These are phyloP conservation scores for Malurus melanocephalus DNA, from an alignment of 2,113 vertebrate species.

Conservation along the genomic window DNA sequence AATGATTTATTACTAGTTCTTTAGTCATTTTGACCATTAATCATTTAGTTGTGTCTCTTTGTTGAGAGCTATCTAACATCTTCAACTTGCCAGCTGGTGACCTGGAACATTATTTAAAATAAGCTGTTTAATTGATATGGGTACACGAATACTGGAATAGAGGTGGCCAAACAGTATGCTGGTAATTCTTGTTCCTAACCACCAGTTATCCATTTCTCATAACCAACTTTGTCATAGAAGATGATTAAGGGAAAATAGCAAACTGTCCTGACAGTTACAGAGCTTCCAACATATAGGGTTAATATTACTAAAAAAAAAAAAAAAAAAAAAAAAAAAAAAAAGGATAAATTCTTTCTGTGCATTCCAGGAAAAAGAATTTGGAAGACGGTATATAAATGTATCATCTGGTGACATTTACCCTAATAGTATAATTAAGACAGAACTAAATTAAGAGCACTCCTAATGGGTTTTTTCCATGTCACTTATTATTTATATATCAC, in stretches of 20 bases:
- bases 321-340: too few species aligned
- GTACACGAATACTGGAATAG: not conserved
- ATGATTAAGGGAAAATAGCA: not conserved
- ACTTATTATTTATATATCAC: conserved; percentile 16
- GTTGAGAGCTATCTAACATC: not conserved
- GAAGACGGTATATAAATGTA: not conserved
- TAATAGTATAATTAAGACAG: conserved; percentile 43
- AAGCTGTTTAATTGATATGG: not conserved
- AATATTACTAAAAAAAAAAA: not conserved
- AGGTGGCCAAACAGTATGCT: not conserved
- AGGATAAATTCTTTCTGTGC: not conserved
- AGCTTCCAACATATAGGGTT: not conserved
- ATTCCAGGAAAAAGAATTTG: not conserved
- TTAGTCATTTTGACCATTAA: not conserved
- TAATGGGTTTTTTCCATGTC: conserved; percentile 27
- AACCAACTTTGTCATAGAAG: not conserved
- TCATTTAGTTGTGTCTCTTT: not conserved
- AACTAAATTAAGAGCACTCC: conserved; percentile 24
- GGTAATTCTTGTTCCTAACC: not conserved
- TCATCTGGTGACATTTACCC: conserved; percentile 38
- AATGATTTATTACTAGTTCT: not conserved
- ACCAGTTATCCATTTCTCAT: not conserved
- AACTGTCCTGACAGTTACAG: not conserved
- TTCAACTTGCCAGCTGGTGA: not conserved
- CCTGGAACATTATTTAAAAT: not conserved